phyloP scores from a whole-genome alignment of 1,140 invertebrate genomes.

The Lordiphosa collinella region DNA sequence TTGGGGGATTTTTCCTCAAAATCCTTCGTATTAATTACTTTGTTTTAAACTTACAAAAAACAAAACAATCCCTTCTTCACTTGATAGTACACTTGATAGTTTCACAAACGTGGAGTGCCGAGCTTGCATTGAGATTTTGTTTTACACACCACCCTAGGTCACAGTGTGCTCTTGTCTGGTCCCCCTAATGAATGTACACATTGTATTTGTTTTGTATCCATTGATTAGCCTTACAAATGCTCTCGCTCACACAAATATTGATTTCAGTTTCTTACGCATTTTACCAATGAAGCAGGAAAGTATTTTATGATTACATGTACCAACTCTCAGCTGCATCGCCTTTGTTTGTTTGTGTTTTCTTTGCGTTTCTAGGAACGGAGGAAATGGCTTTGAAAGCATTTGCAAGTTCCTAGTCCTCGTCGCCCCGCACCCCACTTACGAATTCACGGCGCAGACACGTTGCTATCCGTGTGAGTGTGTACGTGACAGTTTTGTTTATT shows the following conservation, averaged over 20 bases:
- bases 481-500: slow-evolving; percentile 74
- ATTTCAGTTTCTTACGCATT: slow-evolving; percentile 22
- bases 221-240: slow-evolving; percentile 46
- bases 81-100: no score
- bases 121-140: no score
- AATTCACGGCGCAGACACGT: slow-evolving; percentile 17
- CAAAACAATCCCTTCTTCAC: no score
- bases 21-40: no score
- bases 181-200: slow-evolving; percentile 13
- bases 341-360: slow-evolving; percentile 47
- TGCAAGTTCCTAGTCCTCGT: slow-evolving; percentile 12
- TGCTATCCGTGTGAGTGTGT: slow-evolving; percentile 24
- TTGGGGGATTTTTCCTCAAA: no score
- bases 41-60: no score
- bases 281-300: slow-evolving; percentile 3
- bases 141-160: background rate
- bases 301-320: slow-evolving; percentile 9
- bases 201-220: slow-evolving; percentile 35
- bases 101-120: no score
- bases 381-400: slow-evolving; percentile 62
- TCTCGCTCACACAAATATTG: slow-evolving; percentile 24
- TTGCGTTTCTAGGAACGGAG: slow-evolving; percentile 65
- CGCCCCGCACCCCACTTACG: slow-evolving; percentile 24
- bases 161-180: slow-evolving; percentile 2
- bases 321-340: no score